These are phyloP conservation scores for Oryzias curvinotus DNA, from an alignment of 2,113 vertebrate species.

Conservation along the genomic window DNA sequence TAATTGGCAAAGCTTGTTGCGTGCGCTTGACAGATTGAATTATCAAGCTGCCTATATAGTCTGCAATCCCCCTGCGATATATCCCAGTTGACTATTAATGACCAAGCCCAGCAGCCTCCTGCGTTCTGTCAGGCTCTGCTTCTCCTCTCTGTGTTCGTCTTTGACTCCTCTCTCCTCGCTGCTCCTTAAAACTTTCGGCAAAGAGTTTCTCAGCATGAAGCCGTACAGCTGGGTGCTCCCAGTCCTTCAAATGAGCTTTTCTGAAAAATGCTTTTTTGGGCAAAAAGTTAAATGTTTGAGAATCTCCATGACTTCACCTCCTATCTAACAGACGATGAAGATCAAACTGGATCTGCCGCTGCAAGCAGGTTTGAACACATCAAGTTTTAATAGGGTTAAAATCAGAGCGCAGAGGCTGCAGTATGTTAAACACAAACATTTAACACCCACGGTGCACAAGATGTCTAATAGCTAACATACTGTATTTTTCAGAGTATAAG, in stretches of 20 bases:
- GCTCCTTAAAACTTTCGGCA: constrained; percentile 38
- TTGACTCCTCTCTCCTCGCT: constrained; percentile 2
- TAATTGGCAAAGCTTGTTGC: constrained; percentile 75
- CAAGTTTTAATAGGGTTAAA: too few species aligned
- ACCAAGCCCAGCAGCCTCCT: constrained; percentile 54
- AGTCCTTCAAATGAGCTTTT: constrained; percentile 33
- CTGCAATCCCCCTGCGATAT: constrained; percentile 61
- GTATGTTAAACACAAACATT: too few species aligned
- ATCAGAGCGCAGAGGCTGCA: too few species aligned
- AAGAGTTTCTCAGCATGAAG: constrained; percentile 22
- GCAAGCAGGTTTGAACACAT: too few species aligned
- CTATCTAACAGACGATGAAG: too few species aligned
- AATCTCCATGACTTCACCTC: too few species aligned
- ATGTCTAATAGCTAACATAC: too few species aligned
- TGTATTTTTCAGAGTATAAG: too few species aligned
- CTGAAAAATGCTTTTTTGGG: constrained; percentile 3
- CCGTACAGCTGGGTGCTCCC: constrained; percentile 22
- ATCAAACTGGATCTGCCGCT: too few species aligned
- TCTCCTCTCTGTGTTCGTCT: constrained; percentile 25
- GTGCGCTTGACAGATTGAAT: constrained; percentile 75
- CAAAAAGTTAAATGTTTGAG: too few species aligned
- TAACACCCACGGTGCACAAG: too few species aligned
- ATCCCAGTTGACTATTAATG: constrained; percentile 77
- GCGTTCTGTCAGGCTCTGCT: constrained; percentile 28
- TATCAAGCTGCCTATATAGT: constrained; percentile 71